Evolutionary conservation across 2,888 invertebrate species (phyloP).

Genomic region (Leptinotarsa tumamoca): DNA sequence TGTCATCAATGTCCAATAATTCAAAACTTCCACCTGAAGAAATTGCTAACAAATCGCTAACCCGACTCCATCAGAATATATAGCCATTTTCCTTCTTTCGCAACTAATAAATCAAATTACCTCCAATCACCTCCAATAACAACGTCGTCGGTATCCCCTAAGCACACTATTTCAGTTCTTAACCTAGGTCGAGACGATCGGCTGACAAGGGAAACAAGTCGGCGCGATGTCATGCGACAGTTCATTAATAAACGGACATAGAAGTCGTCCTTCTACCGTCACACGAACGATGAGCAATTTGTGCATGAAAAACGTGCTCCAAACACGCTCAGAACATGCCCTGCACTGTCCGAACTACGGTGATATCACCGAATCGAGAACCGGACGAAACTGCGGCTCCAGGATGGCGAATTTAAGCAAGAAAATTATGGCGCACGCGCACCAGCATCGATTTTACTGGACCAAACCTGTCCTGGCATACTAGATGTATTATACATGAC

Average conservation of each 20-base stretch:
- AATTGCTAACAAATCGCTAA: not conserved
- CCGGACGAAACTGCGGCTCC: constrained; percentile 60
- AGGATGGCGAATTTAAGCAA: constrained; percentile 56
- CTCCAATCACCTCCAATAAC: constrained; percentile 10
- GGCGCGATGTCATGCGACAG: constrained; percentile 1
- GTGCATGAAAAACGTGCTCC: constrained; percentile 20
- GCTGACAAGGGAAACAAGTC: constrained; percentile 17
- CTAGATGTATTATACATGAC: constrained; percentile 65
- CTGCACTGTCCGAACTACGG: constrained; percentile 24
- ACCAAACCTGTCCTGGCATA: constrained; percentile 64
- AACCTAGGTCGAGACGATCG: constrained; percentile 20
- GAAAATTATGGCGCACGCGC: constrained; percentile 59
- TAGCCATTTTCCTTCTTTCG: not conserved
- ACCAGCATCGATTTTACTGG: constrained; percentile 62
- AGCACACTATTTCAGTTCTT: constrained; percentile 19
- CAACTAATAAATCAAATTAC: constrained; percentile 20
- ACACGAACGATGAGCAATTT: constrained; percentile 6
- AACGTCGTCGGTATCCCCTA: constrained; percentile 9
- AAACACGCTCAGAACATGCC: constrained; percentile 36
- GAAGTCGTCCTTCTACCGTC: constrained; percentile 6
- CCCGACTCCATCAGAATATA: too few relatives aligned
- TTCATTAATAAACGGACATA: constrained; percentile 17
- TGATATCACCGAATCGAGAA: constrained; percentile 44
- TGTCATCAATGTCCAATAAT: too few relatives aligned
- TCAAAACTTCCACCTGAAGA: not conserved